These are phyloP conservation scores for Telenomus remus DNA, from an alignment of 1,140 invertebrate species.

Conservation along the genomic window DNA sequence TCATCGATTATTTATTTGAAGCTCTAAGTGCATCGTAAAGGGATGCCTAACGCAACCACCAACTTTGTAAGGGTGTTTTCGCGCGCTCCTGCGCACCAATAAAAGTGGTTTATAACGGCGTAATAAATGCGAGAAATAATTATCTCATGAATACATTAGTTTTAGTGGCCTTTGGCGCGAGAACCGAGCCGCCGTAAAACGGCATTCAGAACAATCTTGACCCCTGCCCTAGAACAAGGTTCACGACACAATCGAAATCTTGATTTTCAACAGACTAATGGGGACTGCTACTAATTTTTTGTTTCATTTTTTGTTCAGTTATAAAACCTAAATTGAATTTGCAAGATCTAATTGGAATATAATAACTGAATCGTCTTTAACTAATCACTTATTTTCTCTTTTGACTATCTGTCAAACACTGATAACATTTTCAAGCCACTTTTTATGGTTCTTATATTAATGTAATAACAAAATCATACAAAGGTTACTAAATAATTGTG, in stretches of 20 bases:
- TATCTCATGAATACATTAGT: slow-evolving; percentile 74
- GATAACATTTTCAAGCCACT: no score
- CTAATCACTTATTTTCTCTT: no score
- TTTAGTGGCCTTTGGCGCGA: slow-evolving; percentile 66
- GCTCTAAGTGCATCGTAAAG: slow-evolving; percentile 23
- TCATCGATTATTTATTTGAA: background rate
- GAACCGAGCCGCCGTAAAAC: slow-evolving; percentile 62
- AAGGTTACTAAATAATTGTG: no score
- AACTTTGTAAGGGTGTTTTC: slow-evolving; percentile 69
- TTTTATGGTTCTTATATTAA: no score
- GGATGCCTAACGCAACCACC: slow-evolving; percentile 40
- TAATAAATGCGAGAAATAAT: slow-evolving; percentile 74
- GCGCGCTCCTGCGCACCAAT: slow-evolving; percentile 59
- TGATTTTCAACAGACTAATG: slow-evolving; percentile 27
- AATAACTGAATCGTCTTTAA: no score
- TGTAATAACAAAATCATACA: no score
- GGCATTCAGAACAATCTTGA: slow-evolving; percentile 52
- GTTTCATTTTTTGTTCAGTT: background rate
- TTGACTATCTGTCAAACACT: no score
- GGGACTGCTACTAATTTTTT: slow-evolving; percentile 16
- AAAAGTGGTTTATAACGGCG: slow-evolving; percentile 68
- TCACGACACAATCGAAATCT: slow-evolving; percentile 48
- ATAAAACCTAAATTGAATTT: background rate
- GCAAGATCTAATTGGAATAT: slow-evolving; percentile 41
- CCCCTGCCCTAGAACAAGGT: slow-evolving; percentile 46